These are phyloP conservation scores for Isurus oxyrinchus DNA, from an alignment of 2,113 vertebrate genomes.

Conservation along the genomic window DNA sequence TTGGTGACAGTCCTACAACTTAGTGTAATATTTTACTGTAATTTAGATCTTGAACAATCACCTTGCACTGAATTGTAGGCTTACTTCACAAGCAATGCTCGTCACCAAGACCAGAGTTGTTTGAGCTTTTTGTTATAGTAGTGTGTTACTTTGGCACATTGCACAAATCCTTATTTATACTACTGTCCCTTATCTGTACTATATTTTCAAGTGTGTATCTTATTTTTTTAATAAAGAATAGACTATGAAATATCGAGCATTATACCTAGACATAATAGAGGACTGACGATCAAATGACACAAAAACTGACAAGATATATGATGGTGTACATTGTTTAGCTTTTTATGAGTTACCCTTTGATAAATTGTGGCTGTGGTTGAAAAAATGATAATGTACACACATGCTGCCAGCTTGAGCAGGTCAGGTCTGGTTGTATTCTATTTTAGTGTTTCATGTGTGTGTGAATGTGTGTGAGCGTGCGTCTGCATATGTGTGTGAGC, in stretches of 20 bases:
- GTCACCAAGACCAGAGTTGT: slow-evolving; percentile 23
- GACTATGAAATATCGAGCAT: slow-evolving; percentile 30
- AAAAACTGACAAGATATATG: slow-evolving; percentile 51
- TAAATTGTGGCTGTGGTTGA: slow-evolving; percentile 58
- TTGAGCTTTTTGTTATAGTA: slow-evolving; percentile 42
- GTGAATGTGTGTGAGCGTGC: slow-evolving; percentile 58
- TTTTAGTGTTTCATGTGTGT: slow-evolving; percentile 41
- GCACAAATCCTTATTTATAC: slow-evolving; percentile 52
- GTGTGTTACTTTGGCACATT: slow-evolving; percentile 59
- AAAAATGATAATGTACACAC: slow-evolving; percentile 56
- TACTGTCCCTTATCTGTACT: slow-evolving; percentile 53
- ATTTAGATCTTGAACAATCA: slow-evolving; percentile 30
- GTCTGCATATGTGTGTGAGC: slow-evolving; percentile 50
- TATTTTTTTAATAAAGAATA: slow-evolving; percentile 46
- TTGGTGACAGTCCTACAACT: slow-evolving; percentile 11
- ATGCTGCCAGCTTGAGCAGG: slow-evolving; percentile 65
- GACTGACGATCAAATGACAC: slow-evolving; percentile 51
- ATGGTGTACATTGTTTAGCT: slow-evolving; percentile 50
- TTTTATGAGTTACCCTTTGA: slow-evolving; percentile 47
- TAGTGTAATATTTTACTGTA: slow-evolving; percentile 35
- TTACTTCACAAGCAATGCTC: background rate
- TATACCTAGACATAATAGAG: slow-evolving; percentile 41
- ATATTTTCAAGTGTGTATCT: slow-evolving; percentile 39
- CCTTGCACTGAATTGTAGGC: slow-evolving; percentile 34
- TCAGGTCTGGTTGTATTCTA: slow-evolving; percentile 58